Evolutionary conservation across 1,140 invertebrate species (phyloP).

Genomic region (Magallana ariakensis): DNA sequence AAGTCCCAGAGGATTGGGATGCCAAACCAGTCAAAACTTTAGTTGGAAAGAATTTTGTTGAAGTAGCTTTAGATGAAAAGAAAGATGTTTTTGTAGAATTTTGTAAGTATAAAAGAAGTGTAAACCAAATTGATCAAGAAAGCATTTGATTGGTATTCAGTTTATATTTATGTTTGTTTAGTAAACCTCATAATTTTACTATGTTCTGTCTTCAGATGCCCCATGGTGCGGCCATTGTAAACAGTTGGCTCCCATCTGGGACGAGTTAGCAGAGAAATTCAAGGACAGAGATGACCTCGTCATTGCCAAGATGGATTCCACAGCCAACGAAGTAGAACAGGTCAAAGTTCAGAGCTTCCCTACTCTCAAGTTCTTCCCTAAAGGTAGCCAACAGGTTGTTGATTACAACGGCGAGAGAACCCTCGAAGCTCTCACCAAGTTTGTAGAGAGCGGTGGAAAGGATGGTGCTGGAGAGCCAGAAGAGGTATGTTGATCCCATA

Average conservation of each 20-base stretch:
- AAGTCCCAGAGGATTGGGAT: constrained; percentile 98
- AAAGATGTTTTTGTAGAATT: constrained; percentile 99
- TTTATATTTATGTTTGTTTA: not conserved
- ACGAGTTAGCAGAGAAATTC: constrained; percentile 91
- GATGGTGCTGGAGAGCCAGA: constrained; percentile 69
- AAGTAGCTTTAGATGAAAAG: constrained; percentile 91
- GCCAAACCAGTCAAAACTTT: constrained; percentile 96
- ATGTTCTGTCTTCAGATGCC: constrained; percentile 83
- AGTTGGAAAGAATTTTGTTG: constrained; percentile 97
- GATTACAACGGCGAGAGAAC: constrained; percentile 98
- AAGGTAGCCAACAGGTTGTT: constrained; percentile 94
- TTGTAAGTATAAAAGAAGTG: constrained; percentile 81
- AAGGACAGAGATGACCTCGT: constrained; percentile 91
- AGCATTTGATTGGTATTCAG: not conserved
- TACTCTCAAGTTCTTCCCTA: constrained; percentile 97
- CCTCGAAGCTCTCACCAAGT: constrained; percentile 94
- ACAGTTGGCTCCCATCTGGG: constrained; percentile 96
- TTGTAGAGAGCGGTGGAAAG: constrained; percentile 83
- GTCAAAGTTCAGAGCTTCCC: constrained; percentile 96
- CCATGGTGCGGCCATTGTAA: constrained; percentile 98
- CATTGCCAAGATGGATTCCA: constrained; percentile 99
- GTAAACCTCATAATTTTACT: not conserved
- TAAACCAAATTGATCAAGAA: no score
- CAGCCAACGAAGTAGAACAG: constrained; percentile 95
- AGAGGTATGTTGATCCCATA: constrained; percentile 45